phyloP scores from a whole-genome alignment of 2,888 invertebrate species.

The Fissipunctia ypsillon region DNA sequence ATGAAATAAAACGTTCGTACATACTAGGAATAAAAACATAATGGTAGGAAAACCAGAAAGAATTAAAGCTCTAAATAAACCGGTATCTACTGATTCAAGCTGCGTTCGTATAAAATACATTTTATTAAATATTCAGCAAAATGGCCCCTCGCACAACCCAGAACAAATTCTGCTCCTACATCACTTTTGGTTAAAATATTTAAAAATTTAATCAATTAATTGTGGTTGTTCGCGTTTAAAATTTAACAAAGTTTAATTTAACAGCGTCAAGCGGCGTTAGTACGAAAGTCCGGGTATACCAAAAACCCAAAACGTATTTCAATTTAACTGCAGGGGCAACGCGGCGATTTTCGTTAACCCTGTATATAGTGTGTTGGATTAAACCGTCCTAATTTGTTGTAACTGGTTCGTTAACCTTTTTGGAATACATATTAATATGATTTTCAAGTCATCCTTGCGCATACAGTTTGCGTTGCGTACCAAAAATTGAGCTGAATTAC shows the following conservation, averaged over 20 bases:
- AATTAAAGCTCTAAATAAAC: neutral
- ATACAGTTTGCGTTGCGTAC: conserved; percentile 21
- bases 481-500: conserved; percentile 68
- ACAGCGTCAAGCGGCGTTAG: conserved; percentile 66
- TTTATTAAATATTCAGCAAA: conserved; percentile 34
- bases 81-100: neutral
- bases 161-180: conserved; percentile 47
- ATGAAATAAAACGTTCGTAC: no score
- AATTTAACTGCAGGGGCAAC: conserved; percentile 75
- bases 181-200: conserved; percentile 65
- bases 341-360: conserved; percentile 68
- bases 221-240: conserved; percentile 70
- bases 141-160: conserved; percentile 1
- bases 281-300: conserved; percentile 72
- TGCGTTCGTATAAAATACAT: conserved; percentile 21
- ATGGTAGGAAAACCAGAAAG: neutral
- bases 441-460: conserved; percentile 29
- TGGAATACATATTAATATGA: conserved; percentile 41
- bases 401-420: conserved; percentile 38
- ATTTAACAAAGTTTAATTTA: conserved; percentile 73
- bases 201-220: conserved; percentile 73
- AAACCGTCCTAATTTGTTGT: conserved; percentile 61
- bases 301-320: conserved; percentile 75
- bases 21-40: neutral
- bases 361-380: conserved; percentile 59